Percentiles rank a stretch among this genome's conserved stretches.
These are phyloP conservation scores for Galaxias olidus DNA, from an alignment of 2,797 vertebrate species.

Conservation along the genomic window DNA sequence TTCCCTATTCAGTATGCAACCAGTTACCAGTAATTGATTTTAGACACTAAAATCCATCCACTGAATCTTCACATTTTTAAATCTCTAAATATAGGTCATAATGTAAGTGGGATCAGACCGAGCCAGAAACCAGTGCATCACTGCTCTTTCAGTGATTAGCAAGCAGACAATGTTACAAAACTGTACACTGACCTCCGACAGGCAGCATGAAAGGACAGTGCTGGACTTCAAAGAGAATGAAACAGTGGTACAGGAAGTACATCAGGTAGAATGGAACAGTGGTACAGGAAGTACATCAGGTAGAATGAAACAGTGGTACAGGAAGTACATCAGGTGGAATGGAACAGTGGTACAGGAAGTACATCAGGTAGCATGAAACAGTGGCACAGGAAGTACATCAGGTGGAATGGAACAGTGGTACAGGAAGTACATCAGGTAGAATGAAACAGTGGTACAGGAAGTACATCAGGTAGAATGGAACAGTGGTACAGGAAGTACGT, in stretches of 20 bases:
- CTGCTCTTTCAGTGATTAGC: conserved; percentile 41
- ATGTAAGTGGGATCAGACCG: background rate
- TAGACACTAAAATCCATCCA: background rate
- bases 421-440: background rate
- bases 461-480: background rate
- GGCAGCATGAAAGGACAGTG: conserved; percentile 1
- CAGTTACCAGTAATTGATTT: conserved; percentile 4
- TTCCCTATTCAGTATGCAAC: background rate
- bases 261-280: background rate
- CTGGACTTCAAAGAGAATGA: background rate
- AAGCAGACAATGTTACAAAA: conserved; percentile 35
- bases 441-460: background rate
- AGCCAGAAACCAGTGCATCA: conserved; percentile 33
- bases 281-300: background rate
- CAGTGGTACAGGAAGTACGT: background rate
- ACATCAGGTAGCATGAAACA: background rate
- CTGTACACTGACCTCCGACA: background rate
- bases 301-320: background rate
- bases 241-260: background rate
- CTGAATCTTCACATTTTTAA: too few species aligned
- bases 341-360: background rate
- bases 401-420: background rate
- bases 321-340: background rate
- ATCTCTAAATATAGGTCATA: background rate
- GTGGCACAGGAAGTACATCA: background rate